Evolutionary conservation across 2,113 vertebrate genomes (phyloP).

Genomic region (Nesospiza acunhae): DNA sequence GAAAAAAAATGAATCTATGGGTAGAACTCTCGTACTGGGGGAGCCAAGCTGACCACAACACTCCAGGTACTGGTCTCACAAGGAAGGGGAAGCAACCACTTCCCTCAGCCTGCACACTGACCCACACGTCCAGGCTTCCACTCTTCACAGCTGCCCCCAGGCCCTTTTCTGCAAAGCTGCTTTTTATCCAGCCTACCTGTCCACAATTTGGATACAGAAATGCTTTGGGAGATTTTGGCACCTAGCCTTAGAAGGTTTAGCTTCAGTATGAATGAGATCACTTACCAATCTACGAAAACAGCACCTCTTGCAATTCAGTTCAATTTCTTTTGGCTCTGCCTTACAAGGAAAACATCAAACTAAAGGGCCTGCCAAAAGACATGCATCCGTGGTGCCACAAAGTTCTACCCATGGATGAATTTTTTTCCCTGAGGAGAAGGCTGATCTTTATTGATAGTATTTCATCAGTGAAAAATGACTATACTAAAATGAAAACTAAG

Average conservation of each 20-base stretch:
- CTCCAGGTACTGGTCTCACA: background rate
- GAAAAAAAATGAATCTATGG: background rate
- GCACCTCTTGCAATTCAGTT: background rate
- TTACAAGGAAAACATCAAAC: background rate
- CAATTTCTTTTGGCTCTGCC: background rate
- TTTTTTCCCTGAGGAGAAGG: background rate
- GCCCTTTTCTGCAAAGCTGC: background rate
- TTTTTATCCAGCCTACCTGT: background rate
- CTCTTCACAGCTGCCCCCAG: background rate
- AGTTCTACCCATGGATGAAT: background rate
- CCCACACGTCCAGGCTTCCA: background rate
- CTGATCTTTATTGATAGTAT: background rate
- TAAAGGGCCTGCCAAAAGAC: background rate
- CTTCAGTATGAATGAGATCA: background rate
- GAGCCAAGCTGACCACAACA: background rate
- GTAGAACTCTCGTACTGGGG: background rate
- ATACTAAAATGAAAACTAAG: background rate
- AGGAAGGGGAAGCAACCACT: background rate
- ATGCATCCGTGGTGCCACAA: background rate
- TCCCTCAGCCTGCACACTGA: background rate
- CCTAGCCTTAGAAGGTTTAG: background rate
- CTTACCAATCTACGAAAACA: background rate
- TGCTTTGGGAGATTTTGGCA: background rate
- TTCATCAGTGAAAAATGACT: background rate
- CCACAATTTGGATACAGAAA: background rate